A percentile compares a stretch with the other conserved stretches of the same genome.
Evolutionary conservation across 2,797 vertebrate species (phyloP).

Genomic region (Syngnathus acus): DNA sequence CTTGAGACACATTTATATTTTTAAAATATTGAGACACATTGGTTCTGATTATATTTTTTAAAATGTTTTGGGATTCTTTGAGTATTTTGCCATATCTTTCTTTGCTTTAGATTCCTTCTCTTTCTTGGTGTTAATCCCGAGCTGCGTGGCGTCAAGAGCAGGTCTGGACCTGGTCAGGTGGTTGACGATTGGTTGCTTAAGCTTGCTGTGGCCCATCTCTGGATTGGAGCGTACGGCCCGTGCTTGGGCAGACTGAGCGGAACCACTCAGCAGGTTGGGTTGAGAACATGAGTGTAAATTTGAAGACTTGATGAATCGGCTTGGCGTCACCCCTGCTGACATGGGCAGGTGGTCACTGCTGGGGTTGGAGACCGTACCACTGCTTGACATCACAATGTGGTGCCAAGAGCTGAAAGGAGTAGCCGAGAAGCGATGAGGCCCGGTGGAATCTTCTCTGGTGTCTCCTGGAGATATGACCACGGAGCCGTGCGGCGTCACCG

Average conservation of each 20-base stretch:
- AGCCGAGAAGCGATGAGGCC: conserved; percentile 68
- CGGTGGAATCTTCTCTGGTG: conserved; percentile 60
- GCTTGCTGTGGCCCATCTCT: conserved; percentile 46
- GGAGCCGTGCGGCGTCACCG: conserved; percentile 69
- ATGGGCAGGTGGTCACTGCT: conserved; percentile 64
- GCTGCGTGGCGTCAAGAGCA: conserved; percentile 48
- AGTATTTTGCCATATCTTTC: conserved; percentile 38
- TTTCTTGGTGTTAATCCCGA: conserved; percentile 48
- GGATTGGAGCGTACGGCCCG: conserved; percentile 49
- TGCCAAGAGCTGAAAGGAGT: conserved; percentile 77
- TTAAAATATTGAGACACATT: not conserved
- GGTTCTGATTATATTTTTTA: not conserved
- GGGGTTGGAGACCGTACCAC: conserved; percentile 65
- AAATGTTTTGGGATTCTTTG: not conserved
- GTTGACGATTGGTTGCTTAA: conserved; percentile 47
- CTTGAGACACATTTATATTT: not conserved
- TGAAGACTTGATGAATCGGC: conserved; percentile 49
- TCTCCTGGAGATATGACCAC: conserved; percentile 69
- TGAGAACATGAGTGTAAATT: conserved; percentile 68
- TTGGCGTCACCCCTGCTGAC: conserved; percentile 31
- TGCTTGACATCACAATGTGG: conserved; percentile 69
- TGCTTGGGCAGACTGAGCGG: conserved; percentile 27
- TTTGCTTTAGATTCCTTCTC: conserved; percentile 62
- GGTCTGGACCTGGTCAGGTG: conserved; percentile 70
- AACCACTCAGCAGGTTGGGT: conserved; percentile 60